Evolutionary conservation across 2,888 invertebrate species (phyloP), one percentile per base, ranked within the genome.

Genomic region (Tetrapedia diversipes): DNA sequence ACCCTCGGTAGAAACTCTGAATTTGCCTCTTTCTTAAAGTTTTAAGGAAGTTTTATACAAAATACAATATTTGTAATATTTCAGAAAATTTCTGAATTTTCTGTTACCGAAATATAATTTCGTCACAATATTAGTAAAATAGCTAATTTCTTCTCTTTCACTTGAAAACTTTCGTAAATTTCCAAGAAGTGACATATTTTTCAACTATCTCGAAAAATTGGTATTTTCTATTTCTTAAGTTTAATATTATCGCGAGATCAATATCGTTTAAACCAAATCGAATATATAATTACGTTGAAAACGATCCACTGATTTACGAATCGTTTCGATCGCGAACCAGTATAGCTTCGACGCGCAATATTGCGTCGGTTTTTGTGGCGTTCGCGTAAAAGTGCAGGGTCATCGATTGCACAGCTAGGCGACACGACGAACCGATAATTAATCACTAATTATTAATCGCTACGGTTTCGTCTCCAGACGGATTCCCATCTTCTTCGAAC

Each of bases 361-460:
- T 49, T 56, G 3, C 49, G 34, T 37, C 60, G 54, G 74, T 61
- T 76, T n/a, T 39, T 11, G 43, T 43, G 59, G 22, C 32, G 45
- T 47, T 67, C 34, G 53, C n/a, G 59, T 56, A 76, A 66, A 76
- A 68, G 27, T 66, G 68, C 63, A 47, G 56, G 77, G 76, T 77
- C 77, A 77, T 61, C 59, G 22, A 41, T 41, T 68, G 64, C 54
- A 54, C 32, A n/a, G 41, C 11, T 61, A 37, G 39, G 43, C 43
- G 67, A 67, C 73, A 65, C 73, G 83, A 70, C 67, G 77, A 82
- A 77, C 80, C 70, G 51, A 74, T 80, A 83, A 82, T 82, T 83
- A 80, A 68, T 71, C 67, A 11, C 27, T 68, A 82, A 80, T 80
- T 73, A 80, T 80, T 77, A 66, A 69, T 71, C 71, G 51, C 22